phyloP scores from a whole-genome alignment of 2,888 invertebrate genomes.

The Ashinkailepas kermadecensis region DNA sequence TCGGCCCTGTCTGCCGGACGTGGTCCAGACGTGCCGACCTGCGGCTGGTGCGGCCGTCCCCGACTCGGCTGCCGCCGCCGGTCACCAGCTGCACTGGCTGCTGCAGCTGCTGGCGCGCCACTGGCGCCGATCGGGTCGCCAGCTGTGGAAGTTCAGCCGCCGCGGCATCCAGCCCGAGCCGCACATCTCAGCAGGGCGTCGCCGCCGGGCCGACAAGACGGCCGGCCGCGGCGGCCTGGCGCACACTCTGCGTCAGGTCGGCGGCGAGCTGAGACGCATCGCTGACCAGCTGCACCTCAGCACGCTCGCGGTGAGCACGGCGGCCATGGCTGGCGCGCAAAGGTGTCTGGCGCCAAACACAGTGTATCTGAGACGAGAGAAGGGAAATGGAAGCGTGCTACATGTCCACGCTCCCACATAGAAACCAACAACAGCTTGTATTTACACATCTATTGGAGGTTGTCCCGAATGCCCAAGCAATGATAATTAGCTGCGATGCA shows the following conservation, averaged over 20 bases:
- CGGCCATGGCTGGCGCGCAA: too few species aligned
- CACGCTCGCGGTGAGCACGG: background rate
- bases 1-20: background rate
- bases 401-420: too few species aligned
- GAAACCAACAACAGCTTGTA: too few species aligned
- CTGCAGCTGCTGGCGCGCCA: background rate
- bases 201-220: background rate
- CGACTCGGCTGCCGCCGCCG: background rate
- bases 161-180: background rate
- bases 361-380: too few species aligned
- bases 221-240: background rate
- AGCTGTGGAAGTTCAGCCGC: background rate
- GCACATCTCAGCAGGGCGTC: background rate
- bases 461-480: too few species aligned
- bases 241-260: background rate
- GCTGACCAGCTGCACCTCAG: slow-evolving; percentile 2
- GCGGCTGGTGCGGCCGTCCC: background rate
- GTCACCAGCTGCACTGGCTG: background rate
- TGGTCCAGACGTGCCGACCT: background rate
- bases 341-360: too few species aligned
- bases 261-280: background rate
- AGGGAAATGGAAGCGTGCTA: too few species aligned
- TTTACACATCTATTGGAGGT: too few species aligned
- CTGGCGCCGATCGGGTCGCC: background rate
- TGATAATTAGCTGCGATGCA: too few species aligned